Evolutionary conservation across 2,888 invertebrate genomes (phyloP).

Genomic region (Alentia gelatinosa): DNA sequence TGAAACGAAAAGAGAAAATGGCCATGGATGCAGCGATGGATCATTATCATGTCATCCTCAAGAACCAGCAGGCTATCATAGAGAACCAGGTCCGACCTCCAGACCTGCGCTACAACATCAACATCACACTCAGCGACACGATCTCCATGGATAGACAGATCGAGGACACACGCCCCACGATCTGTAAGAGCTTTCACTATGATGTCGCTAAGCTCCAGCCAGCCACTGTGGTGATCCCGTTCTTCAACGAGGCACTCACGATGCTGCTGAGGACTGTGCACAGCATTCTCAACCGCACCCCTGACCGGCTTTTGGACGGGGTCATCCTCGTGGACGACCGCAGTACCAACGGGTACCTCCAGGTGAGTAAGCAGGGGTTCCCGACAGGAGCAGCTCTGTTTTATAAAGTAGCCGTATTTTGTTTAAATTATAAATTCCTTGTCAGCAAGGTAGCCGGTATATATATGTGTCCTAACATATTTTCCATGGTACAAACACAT

Average conservation of each 20-base stretch:
- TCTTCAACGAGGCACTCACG: conserved; percentile 66
- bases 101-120: conserved; percentile 62
- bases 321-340: conserved; percentile 64
- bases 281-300: conserved; percentile 59
- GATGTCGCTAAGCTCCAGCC: conserved; percentile 30
- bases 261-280: conserved; percentile 64
- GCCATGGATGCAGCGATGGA: conserved; percentile 35
- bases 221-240: conserved; percentile 61
- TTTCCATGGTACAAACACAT: no score
- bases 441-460: no score
- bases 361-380: no score
- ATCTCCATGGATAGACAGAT: conserved; percentile 64
- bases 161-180: conserved; percentile 63
- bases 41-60: background rate
- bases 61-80: background rate
- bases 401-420: no score
- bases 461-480: no score
- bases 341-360: conserved; percentile 62
- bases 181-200: conserved; percentile 56
- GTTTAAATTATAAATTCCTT: no score
- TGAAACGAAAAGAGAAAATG: background rate
- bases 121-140: conserved; percentile 66
- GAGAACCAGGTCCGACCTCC: conserved; percentile 53
- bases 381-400: no score
- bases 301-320: conserved; percentile 56